Evolutionary conservation across 1,140 invertebrate genomes (phyloP).

Genomic region (Macrobrachium rosenbergii): DNA sequence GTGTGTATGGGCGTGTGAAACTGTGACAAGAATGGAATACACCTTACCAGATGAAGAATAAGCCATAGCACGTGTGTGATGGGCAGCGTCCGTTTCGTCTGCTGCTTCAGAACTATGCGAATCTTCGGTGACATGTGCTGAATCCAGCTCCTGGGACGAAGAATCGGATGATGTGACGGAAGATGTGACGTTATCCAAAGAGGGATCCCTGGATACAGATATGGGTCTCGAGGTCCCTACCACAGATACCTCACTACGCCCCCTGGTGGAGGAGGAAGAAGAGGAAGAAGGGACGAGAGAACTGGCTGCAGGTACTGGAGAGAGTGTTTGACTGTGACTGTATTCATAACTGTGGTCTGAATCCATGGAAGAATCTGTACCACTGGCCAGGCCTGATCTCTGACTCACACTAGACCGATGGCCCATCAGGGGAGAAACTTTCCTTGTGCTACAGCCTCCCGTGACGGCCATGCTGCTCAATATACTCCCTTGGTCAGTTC

Average conservation of each 20-base stretch:
- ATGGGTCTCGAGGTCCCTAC: slow-evolving; percentile 20
- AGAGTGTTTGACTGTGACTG: slow-evolving; percentile 4
- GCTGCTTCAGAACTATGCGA: slow-evolving; percentile 52
- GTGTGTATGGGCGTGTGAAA: not conserved
- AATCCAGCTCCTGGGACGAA: slow-evolving; percentile 55
- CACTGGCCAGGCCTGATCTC: slow-evolving; percentile 35
- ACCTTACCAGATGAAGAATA: slow-evolving; percentile 38
- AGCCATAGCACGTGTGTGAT: slow-evolving; percentile 11
- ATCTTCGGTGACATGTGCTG: slow-evolving; percentile 51
- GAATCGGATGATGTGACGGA: slow-evolving; percentile 55
- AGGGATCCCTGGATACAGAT: slow-evolving; percentile 41
- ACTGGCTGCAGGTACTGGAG: slow-evolving; percentile 3
- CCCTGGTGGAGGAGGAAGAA: not conserved
- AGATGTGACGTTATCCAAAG: slow-evolving; percentile 47
- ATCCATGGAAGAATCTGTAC: slow-evolving; percentile 54
- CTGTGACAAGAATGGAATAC: not conserved
- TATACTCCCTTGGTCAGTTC: not conserved
- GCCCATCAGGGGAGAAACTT: slow-evolving; percentile 35
- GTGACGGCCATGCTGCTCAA: not conserved
- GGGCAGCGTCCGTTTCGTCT: slow-evolving; percentile 28
- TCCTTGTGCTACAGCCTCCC: not conserved
- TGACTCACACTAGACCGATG: slow-evolving; percentile 7
- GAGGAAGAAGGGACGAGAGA: not conserved
- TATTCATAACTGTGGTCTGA: slow-evolving; percentile 53
- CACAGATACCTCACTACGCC: not conserved